Conservation (phyloP, 2,888 invertebrate genomes). For the Pediacus dermestoides region DNA sequence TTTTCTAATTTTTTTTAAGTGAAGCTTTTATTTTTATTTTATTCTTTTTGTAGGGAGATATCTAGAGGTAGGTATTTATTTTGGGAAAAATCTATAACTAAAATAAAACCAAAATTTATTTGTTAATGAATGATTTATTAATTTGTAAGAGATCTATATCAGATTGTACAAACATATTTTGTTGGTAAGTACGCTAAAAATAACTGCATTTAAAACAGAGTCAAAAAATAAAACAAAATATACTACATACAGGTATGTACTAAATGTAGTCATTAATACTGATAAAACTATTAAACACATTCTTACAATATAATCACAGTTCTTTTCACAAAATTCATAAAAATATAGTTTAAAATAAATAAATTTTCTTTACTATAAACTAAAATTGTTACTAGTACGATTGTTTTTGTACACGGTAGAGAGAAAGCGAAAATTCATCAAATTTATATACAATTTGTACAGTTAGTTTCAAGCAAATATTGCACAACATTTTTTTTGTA, state of each 20-base stretch:
- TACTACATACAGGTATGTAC: too few relatives aligned
- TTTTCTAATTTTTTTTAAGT: too few relatives aligned
- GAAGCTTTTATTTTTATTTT: too few relatives aligned
- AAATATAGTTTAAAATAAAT: conserved; percentile 11
- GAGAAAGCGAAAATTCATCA: too few relatives aligned
- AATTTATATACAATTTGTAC: too few relatives aligned
- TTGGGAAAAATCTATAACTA: background rate
- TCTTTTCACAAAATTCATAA: conserved; percentile 20
- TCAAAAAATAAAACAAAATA: conserved; percentile 20
- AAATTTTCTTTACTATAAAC: conserved; percentile 9
- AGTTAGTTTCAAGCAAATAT: conserved; percentile 13
- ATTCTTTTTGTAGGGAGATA: too few relatives aligned
- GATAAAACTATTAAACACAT: too few relatives aligned
- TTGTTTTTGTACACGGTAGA: too few relatives aligned
- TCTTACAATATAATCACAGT: conserved; percentile 34
- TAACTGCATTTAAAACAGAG: conserved; percentile 24
- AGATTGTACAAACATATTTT: conserved; percentile 16
- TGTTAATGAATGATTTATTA: conserved; percentile 14
- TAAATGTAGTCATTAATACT: too few relatives aligned
- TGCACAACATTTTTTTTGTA: too few relatives aligned
- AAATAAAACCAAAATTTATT: too few relatives aligned
- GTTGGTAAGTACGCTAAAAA: conserved; percentile 11
- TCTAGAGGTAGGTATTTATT: background rate
- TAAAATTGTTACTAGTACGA: too few relatives aligned
- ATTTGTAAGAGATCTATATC: conserved; percentile 20